phyloP scores from a whole-genome alignment of 2,797 vertebrate genomes.

The Phylloscopus collybita region DNA sequence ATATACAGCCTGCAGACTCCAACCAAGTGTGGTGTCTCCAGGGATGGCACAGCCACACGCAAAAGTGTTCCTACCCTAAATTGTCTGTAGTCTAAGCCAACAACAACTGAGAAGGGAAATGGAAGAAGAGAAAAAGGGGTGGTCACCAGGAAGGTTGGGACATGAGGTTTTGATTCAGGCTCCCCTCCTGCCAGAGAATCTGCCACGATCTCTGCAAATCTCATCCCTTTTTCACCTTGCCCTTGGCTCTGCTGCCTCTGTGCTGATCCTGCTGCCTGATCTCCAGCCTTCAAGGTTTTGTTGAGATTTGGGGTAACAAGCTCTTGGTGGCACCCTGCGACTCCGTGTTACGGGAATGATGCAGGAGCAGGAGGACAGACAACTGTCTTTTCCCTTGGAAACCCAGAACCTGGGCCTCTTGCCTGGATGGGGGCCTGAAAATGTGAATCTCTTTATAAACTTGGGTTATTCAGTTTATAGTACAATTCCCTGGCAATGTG shows the following conservation, averaged over 20 bases:
- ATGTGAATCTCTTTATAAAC: slow-evolving; percentile 52
- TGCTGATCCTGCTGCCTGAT: neutral
- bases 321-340: neutral
- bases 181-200: neutral
- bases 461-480: slow-evolving; percentile 40
- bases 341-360: fast-evolving
- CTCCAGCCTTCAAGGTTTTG: neutral
- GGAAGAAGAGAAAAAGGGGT: slow-evolving; percentile 56
- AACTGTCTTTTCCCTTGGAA: slow-evolving; percentile 18
- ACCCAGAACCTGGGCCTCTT: slow-evolving; percentile 43
- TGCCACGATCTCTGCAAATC: neutral
- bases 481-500: neutral
- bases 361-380: neutral
- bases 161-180: slow-evolving; percentile 30
- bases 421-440: slow-evolving; percentile 54
- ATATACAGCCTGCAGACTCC: slow-evolving; percentile 62
- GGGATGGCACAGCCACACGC: slow-evolving; percentile 66
- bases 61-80: slow-evolving; percentile 58
- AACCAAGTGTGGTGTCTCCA: slow-evolving; percentile 61
- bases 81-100: slow-evolving; percentile 64
- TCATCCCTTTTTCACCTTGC: slow-evolving; percentile 12
- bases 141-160: slow-evolving; percentile 35
- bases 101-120: slow-evolving; percentile 63
- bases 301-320: neutral
- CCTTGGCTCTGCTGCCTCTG: neutral